phyloP scores from a whole-genome alignment of 2,113 vertebrate genomes.

The Columba janthina region DNA sequence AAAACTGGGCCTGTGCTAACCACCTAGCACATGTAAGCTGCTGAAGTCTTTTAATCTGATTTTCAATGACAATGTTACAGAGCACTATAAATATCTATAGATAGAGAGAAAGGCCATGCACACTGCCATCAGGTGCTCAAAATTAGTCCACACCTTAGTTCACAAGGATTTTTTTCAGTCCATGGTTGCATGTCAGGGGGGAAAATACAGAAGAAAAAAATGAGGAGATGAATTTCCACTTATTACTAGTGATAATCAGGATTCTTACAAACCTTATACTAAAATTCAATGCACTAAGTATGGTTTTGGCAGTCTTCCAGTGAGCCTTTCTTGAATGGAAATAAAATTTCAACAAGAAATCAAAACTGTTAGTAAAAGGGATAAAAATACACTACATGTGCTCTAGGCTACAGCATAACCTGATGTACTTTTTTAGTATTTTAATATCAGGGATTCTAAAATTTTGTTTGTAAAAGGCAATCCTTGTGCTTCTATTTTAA shows the following conservation, averaged over 20 bases:
- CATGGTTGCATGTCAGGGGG: not conserved
- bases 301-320: not conserved
- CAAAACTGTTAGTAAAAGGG: not conserved
- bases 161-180: not conserved
- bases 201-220: not conserved
- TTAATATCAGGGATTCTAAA: not conserved
- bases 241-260: not conserved
- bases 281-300: not conserved
- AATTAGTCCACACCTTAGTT: not conserved
- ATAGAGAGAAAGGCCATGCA: not conserved
- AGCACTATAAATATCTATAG: not conserved
- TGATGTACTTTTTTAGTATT: not conserved
- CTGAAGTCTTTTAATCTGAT: not conserved
- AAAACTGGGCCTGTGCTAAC: not conserved
- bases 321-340: not conserved
- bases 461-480: not conserved
- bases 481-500: not conserved
- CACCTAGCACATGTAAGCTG: not conserved
- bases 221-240: not conserved
- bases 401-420: not conserved
- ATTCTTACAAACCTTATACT: not conserved
- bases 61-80: not conserved
- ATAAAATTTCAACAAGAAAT: conserved; percentile 2
- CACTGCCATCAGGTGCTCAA: not conserved
- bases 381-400: not conserved